Percentiles rank a stretch among this genome's conserved stretches.
phyloP scores from a whole-genome alignment of 2,113 vertebrate species.

The Catharus fuscescens region DNA sequence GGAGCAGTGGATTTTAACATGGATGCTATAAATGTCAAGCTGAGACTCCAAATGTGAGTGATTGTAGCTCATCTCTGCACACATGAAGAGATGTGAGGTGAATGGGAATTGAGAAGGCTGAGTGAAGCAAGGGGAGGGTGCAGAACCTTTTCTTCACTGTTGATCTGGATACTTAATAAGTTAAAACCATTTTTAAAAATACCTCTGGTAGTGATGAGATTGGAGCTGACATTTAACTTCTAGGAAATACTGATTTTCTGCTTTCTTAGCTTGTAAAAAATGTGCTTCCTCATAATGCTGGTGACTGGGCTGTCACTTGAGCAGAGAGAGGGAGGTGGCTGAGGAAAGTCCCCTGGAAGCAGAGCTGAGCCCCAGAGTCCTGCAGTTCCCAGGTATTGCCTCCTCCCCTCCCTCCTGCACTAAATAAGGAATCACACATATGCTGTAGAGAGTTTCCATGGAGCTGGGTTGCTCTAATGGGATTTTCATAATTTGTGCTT shows the following conservation, averaged over 20 bases:
- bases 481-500: neutral
- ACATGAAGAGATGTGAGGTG: neutral
- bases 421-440: neutral
- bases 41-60: neutral
- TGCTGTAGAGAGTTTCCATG: neutral
- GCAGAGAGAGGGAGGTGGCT: neutral
- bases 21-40: neutral
- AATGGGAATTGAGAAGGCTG: neutral
- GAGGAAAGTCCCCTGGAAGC: neutral
- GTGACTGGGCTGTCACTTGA: neutral
- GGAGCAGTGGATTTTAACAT: neutral
- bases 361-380: neutral
- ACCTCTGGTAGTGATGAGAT: neutral
- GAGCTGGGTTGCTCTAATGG: neutral
- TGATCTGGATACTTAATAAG: neutral
- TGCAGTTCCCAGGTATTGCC: neutral
- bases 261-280: neutral
- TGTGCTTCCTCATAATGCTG: neutral
- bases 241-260: neutral
- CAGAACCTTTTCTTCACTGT: neutral
- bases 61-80: neutral
- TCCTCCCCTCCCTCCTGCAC: neutral
- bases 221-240: neutral
- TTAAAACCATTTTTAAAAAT: neutral
- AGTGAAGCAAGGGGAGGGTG: neutral